Base-by-base conservation (phyloP, 2,113 vertebrate species). In the Brachyistius frenatus region DNA sequence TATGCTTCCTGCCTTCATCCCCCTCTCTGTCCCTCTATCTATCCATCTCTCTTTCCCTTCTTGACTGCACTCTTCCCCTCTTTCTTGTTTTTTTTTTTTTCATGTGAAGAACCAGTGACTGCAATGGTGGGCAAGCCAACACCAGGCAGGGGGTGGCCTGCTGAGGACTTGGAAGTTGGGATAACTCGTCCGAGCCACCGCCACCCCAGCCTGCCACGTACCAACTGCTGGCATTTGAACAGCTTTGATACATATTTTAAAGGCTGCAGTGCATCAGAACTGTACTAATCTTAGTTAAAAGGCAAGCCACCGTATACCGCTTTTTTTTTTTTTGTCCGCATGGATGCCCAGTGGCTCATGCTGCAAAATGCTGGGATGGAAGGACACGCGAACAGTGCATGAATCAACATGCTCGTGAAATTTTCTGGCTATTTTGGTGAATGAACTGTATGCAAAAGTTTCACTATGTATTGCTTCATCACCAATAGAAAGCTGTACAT, bases 191-290 rank as follows among this genome's bases (percentile, higher is more conserved):
- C 87, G 87, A 91, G 89, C 87, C 85, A 84, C 73, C 68, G 76
- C 74, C 88, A 78, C 87, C 85, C 82, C 88, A 87, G 88, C 89
- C 86, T 87, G 79, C 88, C 90, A 85, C 92, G 84, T 86, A 88
- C 87, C 90, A 78, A 94, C 91, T 86, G 90, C 92, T 94, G 93
- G 89, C 90, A 92, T 94, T 93, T 92, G 82, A 90, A 86, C 90
- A 81, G 90, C 94, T 95, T 95, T 94, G 92, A 93, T 93, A 90
- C 90, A 93, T 92, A 93, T 95, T 93, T 95, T 92, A 93, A 90
- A 94, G 87, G 90, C 89, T 89, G 77, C 84, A 78, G 85, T 78
- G 88, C 88, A 92, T 93, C 90, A 88, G 73, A 93, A 91, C 87
- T 82, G 82, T 69, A 89, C 89, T 93, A 92, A 93, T 90, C 88